Evolutionary conservation across 2,888 invertebrate species (phyloP).

Genomic region (Elysia crispata): DNA sequence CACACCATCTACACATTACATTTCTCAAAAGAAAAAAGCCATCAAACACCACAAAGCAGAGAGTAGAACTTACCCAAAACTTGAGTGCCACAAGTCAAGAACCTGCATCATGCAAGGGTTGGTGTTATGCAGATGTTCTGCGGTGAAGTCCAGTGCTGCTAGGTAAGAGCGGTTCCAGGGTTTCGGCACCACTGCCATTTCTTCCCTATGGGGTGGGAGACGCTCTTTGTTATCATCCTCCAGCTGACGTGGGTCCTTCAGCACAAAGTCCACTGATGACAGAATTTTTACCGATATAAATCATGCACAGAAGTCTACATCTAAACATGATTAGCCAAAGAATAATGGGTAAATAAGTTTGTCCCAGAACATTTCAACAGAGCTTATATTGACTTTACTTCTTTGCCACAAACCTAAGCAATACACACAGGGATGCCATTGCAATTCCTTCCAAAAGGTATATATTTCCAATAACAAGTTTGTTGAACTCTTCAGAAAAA

Average conservation of each 20-base stretch:
- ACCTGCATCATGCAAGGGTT: conserved; percentile 90
- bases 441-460: too few species aligned
- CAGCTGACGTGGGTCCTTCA: conserved; percentile 85
- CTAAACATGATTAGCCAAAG: too few species aligned
- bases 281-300: neutral
- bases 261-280: conserved; percentile 89
- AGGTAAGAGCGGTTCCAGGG: conserved; percentile 83
- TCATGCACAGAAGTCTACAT: too few species aligned
- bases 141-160: conserved; percentile 79
- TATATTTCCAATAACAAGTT: too few species aligned
- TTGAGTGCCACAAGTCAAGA: conserved; percentile 87
- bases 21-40: neutral
- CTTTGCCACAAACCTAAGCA: too few species aligned
- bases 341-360: too few species aligned
- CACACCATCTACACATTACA: too few species aligned
- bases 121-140: conserved; percentile 84
- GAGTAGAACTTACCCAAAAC: conserved; percentile 82
- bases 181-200: conserved; percentile 82
- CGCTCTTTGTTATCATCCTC: conserved; percentile 72
- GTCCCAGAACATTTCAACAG: too few species aligned
- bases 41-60: neutral
- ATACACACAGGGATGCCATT: too few species aligned
- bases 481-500: too few species aligned
- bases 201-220: conserved; percentile 79
- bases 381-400: too few species aligned